A percentile compares a stretch with the other conserved stretches of the same genome.
phyloP scores from a whole-genome alignment of 2,797 vertebrate genomes.

The Semaprochilodus insignis region DNA sequence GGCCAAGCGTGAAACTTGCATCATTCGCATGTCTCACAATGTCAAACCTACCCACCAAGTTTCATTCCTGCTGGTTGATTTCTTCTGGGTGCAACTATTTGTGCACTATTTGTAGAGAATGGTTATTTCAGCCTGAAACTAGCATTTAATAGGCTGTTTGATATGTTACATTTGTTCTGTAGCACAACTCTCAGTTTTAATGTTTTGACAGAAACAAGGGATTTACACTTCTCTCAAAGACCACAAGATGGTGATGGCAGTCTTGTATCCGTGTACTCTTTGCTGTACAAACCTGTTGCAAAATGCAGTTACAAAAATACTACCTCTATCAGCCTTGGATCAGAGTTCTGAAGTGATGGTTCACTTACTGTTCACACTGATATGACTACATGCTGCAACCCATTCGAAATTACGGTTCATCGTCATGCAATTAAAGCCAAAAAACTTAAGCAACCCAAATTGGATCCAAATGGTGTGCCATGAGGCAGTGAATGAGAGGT shows the following conservation, averaged over 20 bases:
- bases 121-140: no score
- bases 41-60: no score
- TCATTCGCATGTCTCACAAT: no score
- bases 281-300: slow-evolving; percentile 8
- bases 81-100: no score
- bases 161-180: no score
- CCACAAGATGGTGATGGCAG: slow-evolving; percentile 78
- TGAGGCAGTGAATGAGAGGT: slow-evolving; percentile 77
- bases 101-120: no score
- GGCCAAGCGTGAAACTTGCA: no score
- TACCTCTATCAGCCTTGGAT: slow-evolving; percentile 44
- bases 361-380: slow-evolving; percentile 72
- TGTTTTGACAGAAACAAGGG: no score
- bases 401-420: slow-evolving; percentile 73
- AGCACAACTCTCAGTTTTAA: no score
- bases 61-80: no score
- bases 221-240: slow-evolving; percentile 44
- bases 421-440: slow-evolving; percentile 61
- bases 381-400: slow-evolving; percentile 73
- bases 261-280: slow-evolving; percentile 35
- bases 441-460: slow-evolving; percentile 65
- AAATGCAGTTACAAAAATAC: slow-evolving; percentile 8
- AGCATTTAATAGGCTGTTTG: no score
- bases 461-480: slow-evolving; percentile 75
- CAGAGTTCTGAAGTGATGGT: slow-evolving; percentile 71